Evolutionary conservation across 2,888 invertebrate species (phyloP).

Genomic region (Cephalotes varians): DNA sequence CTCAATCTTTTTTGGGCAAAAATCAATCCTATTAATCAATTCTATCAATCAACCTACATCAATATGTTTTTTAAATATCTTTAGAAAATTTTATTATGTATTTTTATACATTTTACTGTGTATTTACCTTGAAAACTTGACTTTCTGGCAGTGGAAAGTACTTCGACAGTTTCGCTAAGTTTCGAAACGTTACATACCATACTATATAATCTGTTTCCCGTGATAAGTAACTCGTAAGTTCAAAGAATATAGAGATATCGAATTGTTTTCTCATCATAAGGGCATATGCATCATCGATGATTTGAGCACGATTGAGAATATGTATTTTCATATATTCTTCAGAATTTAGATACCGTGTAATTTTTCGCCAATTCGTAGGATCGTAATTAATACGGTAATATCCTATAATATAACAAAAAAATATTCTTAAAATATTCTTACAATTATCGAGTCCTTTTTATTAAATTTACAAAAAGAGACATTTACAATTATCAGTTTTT

Average conservation of each 20-base stretch:
- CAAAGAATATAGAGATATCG: not conserved
- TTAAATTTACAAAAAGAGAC: too few relatives aligned
- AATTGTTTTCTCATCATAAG: not conserved
- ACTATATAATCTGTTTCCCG: constrained; percentile 21
- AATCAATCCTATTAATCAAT: too few relatives aligned
- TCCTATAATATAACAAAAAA: constrained; percentile 76
- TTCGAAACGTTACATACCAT: constrained; percentile 20
- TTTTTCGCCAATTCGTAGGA: constrained; percentile 71
- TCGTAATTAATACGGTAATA: constrained; percentile 82
- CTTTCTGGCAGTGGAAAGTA: not conserved
- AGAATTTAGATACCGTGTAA: constrained; percentile 15
- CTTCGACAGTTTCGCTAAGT: not conserved
- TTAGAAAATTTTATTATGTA: too few relatives aligned
- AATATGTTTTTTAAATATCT: too few relatives aligned
- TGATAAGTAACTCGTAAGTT: constrained; percentile 5
- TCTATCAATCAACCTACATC: too few relatives aligned
- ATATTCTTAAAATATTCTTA: too few relatives aligned
- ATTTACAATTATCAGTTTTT: too few relatives aligned
- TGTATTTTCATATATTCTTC: constrained; percentile 24
- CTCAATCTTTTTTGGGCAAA: too few relatives aligned
- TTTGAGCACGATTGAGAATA: constrained; percentile 32
- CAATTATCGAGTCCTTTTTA: too few relatives aligned
- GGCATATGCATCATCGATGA: not conserved
- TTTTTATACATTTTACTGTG: too few relatives aligned
- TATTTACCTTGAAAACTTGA: not conserved